Evolutionary conservation across 2,888 invertebrate species (phyloP).

Genomic region (Himalopsyche anomala): DNA sequence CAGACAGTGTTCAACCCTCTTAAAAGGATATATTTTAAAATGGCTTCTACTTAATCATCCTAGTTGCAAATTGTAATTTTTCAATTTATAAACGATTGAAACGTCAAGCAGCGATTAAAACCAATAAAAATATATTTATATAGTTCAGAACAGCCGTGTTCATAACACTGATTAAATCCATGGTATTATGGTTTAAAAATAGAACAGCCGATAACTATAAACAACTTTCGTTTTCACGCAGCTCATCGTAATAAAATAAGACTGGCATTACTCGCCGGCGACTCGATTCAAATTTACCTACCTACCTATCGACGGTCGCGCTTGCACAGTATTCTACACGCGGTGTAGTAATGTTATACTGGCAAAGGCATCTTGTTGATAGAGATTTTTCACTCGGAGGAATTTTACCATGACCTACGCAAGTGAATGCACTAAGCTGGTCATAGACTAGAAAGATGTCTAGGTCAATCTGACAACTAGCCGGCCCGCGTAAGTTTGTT

Average conservation of each 20-base stretch:
- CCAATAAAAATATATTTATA: too few species aligned
- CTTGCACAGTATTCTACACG: conserved; percentile 32
- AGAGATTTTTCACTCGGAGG: conserved; percentile 53
- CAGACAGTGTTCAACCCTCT: too few species aligned
- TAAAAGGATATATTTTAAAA: too few species aligned
- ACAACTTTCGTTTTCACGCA: conserved; percentile 33
- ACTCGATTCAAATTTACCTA: conserved; percentile 2
- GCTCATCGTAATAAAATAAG: conserved; percentile 19
- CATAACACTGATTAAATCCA: too few species aligned
- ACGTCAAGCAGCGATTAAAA: too few species aligned
- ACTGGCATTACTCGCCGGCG: neutral
- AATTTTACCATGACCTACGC: conserved; percentile 60
- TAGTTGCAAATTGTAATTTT: too few species aligned
- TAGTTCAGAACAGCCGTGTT: too few species aligned
- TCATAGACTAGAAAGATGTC: conserved; percentile 35
- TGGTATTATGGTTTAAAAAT: neutral
- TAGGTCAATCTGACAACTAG: conserved; percentile 49
- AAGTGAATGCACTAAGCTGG: conserved; percentile 53
- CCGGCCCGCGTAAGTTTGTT: conserved; percentile 46
- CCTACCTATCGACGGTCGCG: conserved; percentile 12
- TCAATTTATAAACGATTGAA: too few species aligned
- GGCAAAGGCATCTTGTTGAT: conserved; percentile 48
- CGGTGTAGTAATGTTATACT: conserved; percentile 32
- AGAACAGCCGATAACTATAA: conserved; percentile 22
- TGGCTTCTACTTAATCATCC: too few species aligned